phyloP scores from a whole-genome alignment of 1,140 invertebrate genomes.

The Portunus trituberculatus region DNA sequence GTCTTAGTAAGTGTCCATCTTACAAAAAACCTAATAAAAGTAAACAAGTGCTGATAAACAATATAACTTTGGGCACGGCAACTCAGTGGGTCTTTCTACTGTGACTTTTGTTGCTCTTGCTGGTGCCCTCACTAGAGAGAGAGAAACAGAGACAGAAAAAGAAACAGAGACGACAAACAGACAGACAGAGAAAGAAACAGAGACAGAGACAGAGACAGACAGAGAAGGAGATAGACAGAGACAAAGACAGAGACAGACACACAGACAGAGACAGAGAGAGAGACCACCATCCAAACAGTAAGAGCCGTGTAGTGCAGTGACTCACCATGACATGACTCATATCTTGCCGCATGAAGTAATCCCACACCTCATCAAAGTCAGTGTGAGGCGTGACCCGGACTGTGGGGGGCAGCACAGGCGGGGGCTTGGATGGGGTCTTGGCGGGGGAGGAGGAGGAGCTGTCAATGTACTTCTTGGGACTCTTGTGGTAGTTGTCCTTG shows the following conservation, averaged over 20 bases:
- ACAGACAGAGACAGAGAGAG: neutral
- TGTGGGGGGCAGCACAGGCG: slow-evolving; percentile 32
- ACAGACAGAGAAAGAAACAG: neutral
- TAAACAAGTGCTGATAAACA: too few relatives aligned
- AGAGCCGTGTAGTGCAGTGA: neutral
- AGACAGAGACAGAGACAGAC: neutral
- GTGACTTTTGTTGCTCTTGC: too few relatives aligned
- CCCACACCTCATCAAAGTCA: slow-evolving; percentile 77
- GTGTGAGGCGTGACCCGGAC: slow-evolving; percentile 73
- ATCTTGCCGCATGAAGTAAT: slow-evolving; percentile 77
- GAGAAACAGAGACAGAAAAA: neutral
- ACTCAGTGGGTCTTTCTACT: too few relatives aligned
- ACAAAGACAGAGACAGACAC: neutral
- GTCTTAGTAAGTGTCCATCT: too few relatives aligned
- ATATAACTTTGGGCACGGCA: too few relatives aligned
- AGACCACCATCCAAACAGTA: neutral
- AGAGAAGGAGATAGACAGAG: neutral
- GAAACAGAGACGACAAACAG: neutral
- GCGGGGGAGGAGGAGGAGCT: slow-evolving; percentile 70
- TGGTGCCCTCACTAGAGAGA: too few relatives aligned
- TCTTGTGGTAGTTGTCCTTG: slow-evolving; percentile 62
- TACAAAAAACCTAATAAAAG: too few relatives aligned
- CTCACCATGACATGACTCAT: slow-evolving; percentile 78
- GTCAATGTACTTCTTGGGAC: slow-evolving; percentile 72
- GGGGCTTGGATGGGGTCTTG: slow-evolving; percentile 57